phyloP scores from a whole-genome alignment of 1,140 invertebrate genomes.

The Thaumatotibia leucotreta region DNA sequence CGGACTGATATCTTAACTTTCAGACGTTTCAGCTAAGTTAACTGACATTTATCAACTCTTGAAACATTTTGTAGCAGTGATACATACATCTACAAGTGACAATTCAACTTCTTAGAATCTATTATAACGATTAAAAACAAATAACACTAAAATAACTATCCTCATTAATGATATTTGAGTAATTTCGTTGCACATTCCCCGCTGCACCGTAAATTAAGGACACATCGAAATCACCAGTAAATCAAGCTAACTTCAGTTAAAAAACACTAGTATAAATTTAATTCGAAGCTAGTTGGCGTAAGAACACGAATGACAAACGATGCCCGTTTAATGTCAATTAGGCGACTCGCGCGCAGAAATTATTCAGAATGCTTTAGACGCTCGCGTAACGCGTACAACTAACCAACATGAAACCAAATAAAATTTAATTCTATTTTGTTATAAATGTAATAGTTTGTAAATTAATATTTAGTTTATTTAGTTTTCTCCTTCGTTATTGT shows the following conservation, averaged over 20 bases:
- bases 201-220: background rate
- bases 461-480: no score
- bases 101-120: background rate
- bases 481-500: no score
- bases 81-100: background rate
- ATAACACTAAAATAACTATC: background rate
- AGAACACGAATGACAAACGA: constrained; percentile 53
- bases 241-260: constrained; percentile 4
- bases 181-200: background rate
- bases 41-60: no score
- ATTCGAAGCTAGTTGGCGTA: constrained; percentile 28
- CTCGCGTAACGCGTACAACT: constrained; percentile 11
- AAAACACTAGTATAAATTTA: constrained; percentile 9
- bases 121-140: background rate
- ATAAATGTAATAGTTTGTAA: no score
- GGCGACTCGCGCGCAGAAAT: constrained; percentile 33
- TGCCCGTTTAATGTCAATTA: constrained; percentile 60
- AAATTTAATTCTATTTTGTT: no score
- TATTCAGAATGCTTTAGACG: no score
- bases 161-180: background rate
- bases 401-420: no score
- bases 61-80: no score
- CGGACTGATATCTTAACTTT: no score
- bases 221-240: background rate
- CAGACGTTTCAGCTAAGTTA: no score